A percentile compares a stretch with the other conserved stretches of the same genome.
These are phyloP conservation scores for Psephotus haematonotus DNA, from an alignment of 2,113 vertebrate species.

Conservation along the genomic window DNA sequence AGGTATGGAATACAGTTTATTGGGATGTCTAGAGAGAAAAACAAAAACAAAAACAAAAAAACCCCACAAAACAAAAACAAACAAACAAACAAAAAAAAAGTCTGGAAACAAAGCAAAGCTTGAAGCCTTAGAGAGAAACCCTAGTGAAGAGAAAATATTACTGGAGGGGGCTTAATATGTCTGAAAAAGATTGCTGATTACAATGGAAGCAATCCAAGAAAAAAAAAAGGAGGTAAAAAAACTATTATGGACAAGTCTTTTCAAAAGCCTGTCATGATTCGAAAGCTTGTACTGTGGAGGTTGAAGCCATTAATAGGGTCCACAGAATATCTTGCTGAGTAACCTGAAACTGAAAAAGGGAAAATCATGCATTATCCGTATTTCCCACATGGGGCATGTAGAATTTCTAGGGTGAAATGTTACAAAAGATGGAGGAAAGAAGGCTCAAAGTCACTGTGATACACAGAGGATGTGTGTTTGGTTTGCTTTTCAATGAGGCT, in stretches of 20 bases:
- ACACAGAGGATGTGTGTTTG: background rate
- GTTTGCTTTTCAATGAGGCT: background rate
- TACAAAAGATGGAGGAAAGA: background rate
- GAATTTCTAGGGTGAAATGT: background rate
- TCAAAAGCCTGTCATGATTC: background rate
- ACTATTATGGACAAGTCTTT: background rate
- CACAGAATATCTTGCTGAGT: background rate
- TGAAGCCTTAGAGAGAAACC: background rate
- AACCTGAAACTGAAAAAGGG: background rate
- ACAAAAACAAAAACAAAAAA: accelerated
- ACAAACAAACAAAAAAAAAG: accelerated
- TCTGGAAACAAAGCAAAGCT: background rate
- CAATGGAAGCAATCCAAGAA: background rate
- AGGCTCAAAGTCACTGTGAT: constrained; percentile 3
- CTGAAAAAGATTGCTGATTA: background rate
- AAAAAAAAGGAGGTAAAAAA: background rate
- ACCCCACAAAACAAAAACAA: background rate
- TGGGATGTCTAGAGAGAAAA: background rate
- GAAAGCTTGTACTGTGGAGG: background rate
- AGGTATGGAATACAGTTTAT: background rate
- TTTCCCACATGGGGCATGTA: background rate
- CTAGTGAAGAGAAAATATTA: background rate
- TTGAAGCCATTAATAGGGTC: background rate
- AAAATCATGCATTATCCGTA: background rate
- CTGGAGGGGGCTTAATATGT: accelerated